Evolutionary conservation across 1,140 invertebrate genomes (phyloP), one percentile per base, ranked within the genome.

Genomic region (Eriosoma lanigerum): DNA sequence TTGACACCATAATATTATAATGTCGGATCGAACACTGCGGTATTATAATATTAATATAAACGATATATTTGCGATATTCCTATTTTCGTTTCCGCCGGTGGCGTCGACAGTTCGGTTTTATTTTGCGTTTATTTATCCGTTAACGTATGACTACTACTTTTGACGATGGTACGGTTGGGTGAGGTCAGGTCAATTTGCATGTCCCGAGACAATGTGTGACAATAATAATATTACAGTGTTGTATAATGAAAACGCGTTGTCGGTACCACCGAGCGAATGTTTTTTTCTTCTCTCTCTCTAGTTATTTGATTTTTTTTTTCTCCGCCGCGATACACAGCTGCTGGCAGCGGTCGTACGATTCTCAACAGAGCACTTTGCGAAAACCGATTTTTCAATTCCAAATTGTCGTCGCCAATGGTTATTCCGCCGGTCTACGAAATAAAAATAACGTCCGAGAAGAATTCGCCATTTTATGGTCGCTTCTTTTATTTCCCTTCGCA

Each of bases 341-440:
- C 50, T 32, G n/a, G 32, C n/a, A n/a, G 21, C n/a, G 75, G 56
- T 78, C 48, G 48, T 62, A 48, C 54, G 75, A 78, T 62, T 78
- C 75, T 78, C 75, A 60, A 58, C 75, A 78, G 75, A 78, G 75
- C 75, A 58, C 75, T 78, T 78, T 78, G 75, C 38, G 75, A 60
- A 78, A 72, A 78, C 75, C 75, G 75, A 78, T 78, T 78, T 78
- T 78, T 78, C 75, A 78, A 78, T 78, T 46, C 56, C 21, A 78
- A 62, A 44, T 56, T 62, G 75, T 56, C 73, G 50, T 54, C n/a
- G n/a, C n/a, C n/a, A 13, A 76, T 52, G 26, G 54, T 58, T 62
- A 48, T 78, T 60, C 19, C 52, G 46, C 72, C 44, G 52, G 54
- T 56, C 56, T 60, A 17, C 6, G 75, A 78, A 78, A 78, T 78